Conservation (phyloP, 2,113 vertebrate species). For the Chelonoidis abingdonii region DNA sequence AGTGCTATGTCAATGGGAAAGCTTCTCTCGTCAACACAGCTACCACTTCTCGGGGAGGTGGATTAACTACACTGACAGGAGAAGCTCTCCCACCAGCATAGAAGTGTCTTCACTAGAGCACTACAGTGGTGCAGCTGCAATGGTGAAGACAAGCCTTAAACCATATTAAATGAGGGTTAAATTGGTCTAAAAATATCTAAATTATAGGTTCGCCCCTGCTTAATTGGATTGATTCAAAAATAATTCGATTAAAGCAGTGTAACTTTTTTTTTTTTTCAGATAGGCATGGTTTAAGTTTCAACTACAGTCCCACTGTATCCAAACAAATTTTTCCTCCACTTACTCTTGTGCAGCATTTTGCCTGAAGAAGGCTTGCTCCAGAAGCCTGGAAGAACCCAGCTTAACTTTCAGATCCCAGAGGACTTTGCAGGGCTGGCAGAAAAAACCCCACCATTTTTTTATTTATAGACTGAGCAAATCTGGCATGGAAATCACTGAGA, state of each 20-base stretch:
- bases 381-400: background rate
- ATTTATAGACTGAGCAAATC: background rate
- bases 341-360: background rate
- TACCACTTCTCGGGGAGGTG: background rate
- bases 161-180: conserved; percentile 63
- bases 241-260: conserved; percentile 56
- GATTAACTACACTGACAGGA: background rate
- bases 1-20: background rate
- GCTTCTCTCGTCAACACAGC: background rate
- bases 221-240: conserved; percentile 61
- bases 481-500: background rate
- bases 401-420: background rate
- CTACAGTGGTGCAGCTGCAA: background rate
- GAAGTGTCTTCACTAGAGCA: background rate
- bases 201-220: conserved; percentile 41
- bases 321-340: background rate
- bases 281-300: background rate
- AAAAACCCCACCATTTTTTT: background rate
- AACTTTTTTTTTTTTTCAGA: background rate
- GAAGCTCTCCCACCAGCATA: background rate
- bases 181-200: conserved; percentile 58
- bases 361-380: background rate
- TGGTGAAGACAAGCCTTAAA: background rate
- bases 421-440: background rate
- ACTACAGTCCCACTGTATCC: background rate